These are phyloP conservation scores for Agrochola litura DNA, from an alignment of 2,888 invertebrate genomes.

Conservation along the genomic window DNA sequence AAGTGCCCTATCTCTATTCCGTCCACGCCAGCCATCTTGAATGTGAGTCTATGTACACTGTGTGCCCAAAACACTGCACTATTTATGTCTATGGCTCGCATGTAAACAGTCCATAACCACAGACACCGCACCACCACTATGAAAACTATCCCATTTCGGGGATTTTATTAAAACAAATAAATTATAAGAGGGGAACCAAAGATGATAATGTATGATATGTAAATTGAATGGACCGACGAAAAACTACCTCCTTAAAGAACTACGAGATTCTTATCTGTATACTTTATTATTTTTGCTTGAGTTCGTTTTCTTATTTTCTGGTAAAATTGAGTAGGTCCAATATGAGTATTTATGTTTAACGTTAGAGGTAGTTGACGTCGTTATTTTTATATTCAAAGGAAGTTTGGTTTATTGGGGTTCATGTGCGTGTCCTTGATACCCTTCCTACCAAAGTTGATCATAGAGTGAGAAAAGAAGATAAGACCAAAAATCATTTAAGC, in stretches of 20 bases:
- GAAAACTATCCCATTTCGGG: constrained; percentile 84
- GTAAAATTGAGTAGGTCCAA: constrained; percentile 57
- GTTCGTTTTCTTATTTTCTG: constrained; percentile 59
- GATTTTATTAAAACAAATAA: constrained; percentile 84
- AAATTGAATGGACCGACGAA: constrained; percentile 74
- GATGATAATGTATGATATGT: constrained; percentile 76
- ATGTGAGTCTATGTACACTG: constrained; percentile 50
- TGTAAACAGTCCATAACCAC: constrained; percentile 87
- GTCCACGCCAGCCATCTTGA: constrained; percentile 53
- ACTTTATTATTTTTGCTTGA: constrained; percentile 63
- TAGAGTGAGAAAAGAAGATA: constrained; percentile 13
- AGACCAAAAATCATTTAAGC: background rate
- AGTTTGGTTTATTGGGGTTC: constrained; percentile 44
- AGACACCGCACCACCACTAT: constrained; percentile 81
- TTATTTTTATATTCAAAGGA: constrained; percentile 56
- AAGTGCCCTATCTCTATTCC: constrained; percentile 52
- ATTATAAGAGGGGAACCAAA: constrained; percentile 72
- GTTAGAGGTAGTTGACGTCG: constrained; percentile 42
- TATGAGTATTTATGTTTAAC: constrained; percentile 53
- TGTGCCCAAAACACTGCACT: constrained; percentile 60
- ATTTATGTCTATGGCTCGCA: constrained; percentile 78
- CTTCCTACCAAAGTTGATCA: constrained; percentile 8
- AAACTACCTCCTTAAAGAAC: constrained; percentile 67
- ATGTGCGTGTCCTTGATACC: constrained; percentile 34
- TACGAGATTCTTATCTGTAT: constrained; percentile 62